A percentile compares a stretch with the other conserved stretches of the same genome.
Conservation (phyloP, 2,113 vertebrate species). For the Limnothrissa miodon region DNA sequence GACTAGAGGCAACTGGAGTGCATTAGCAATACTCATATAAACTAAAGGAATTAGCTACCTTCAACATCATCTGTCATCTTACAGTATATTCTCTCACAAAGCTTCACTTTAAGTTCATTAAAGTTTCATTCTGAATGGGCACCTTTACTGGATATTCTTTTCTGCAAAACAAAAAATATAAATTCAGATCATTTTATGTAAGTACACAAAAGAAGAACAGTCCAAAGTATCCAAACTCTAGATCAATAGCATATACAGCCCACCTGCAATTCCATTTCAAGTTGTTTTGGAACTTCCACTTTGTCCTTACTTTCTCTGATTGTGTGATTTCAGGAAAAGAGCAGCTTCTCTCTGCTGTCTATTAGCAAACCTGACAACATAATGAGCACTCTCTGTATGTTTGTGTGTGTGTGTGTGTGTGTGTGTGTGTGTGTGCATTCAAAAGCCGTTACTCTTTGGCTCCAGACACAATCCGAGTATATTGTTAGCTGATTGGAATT, state of each 20-base stretch:
- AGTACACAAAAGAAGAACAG: background rate
- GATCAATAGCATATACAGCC: background rate
- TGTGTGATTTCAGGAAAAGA: background rate
- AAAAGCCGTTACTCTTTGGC: slow-evolving; percentile 82
- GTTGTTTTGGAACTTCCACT: background rate
- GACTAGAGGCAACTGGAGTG: background rate
- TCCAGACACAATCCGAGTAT: slow-evolving; percentile 82
- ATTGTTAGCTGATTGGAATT: slow-evolving; percentile 93
- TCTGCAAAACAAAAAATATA: background rate
- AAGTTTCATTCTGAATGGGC: background rate
- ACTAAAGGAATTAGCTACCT: background rate
- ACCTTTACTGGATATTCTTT: background rate
- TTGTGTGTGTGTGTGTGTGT: background rate
- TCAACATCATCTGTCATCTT: background rate
- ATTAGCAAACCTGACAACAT: slow-evolving; percentile 12
- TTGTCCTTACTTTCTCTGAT: slow-evolving; percentile 10
- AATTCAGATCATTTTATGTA: background rate
- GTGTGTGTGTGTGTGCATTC: slow-evolving; percentile 62
- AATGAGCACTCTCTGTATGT: background rate
- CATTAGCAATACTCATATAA: background rate
- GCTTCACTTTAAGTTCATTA: background rate
- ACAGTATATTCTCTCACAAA: background rate
- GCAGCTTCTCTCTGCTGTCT: background rate
- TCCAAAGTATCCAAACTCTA: background rate
- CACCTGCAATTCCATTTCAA: background rate